A percentile compares a stretch with the other conserved stretches of the same genome.
Conservation (phyloP, 2,113 vertebrate genomes). For the Agapornis roseicollis region DNA sequence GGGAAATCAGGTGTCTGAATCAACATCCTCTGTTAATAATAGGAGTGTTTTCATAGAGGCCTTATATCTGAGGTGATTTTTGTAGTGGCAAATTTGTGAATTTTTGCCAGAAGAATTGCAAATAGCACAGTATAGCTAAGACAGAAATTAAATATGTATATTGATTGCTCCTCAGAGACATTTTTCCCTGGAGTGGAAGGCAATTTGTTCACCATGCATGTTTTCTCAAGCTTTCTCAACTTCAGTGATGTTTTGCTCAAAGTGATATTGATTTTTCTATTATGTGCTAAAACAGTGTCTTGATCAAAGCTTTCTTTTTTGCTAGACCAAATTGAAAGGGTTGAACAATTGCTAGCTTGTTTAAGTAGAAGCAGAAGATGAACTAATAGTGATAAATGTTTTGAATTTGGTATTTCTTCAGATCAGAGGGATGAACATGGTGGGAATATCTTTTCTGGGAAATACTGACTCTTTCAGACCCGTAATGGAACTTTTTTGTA, state of each 20-base stretch:
- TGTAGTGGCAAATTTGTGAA: not conserved
- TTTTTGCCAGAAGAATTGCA: not conserved
- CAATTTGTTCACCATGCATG: not conserved
- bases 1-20: not conserved
- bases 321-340: not conserved
- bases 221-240: conserved; percentile 6
- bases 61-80: not conserved
- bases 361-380: not conserved
- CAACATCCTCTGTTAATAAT: not conserved
- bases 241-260: conserved; percentile 12
- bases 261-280: not conserved
- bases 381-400: not conserved
- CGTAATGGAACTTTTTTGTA: not conserved
- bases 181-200: not conserved
- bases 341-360: not conserved
- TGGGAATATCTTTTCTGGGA: not conserved
- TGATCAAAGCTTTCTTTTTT: not conserved
- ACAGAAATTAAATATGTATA: not conserved
- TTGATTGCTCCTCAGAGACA: not conserved
- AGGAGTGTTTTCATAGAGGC: not conserved
- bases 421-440: not conserved
- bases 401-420: not conserved
- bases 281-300: not conserved
- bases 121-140: not conserved
- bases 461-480: not conserved